Evolutionary conservation across 1,140 invertebrate species (phyloP), one percentile per base, ranked within the genome.

Genomic region (Drosophila tristis): DNA sequence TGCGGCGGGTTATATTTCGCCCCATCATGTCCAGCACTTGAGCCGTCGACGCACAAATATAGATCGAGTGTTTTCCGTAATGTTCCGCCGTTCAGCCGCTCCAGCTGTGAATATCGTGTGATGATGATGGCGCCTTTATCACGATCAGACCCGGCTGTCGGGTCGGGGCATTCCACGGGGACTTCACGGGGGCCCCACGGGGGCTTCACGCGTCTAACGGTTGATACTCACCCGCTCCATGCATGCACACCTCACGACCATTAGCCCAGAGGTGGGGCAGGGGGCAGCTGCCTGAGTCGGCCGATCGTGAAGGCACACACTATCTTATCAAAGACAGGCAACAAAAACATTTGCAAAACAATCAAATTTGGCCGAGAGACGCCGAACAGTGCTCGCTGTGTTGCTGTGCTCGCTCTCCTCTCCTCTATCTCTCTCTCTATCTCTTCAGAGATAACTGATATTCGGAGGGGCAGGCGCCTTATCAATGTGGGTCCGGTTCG

Each of bases 171-270:
- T 64, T 62, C 60, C 60, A 67, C 64, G 57, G 54, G 44, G 57
- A 25, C 60, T 78, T 58, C 82, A 86, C 82, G 81, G 54, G 44
- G 31, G 44, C 58, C 80, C 74, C 82, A 87, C 82, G 82, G 85
- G 63, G 57, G 39, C 26, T 77, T 70, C 74, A 77, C 74, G 74
- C 65, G 65, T 5, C 39, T 50, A 48, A 35, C 31, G 59, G 20
- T 60, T 54, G 66, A 70, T 61, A 53, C 50, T 71, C 81, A 81
- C 54, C 51, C 82, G 25, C 16, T 48, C 8, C 35, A 42, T 70
- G 82, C 82, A 87, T 86, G 82, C 56, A 65, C 78, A 87, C 35
- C 35, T 39, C 35, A 65, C 61, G 51, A 9, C 51, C 29, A 7
- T 16, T 26, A 59, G 25, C 45, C n/a, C 20, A 54, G 26, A 31